A percentile compares a stretch with the other conserved stretches of the same genome.
Evolutionary conservation across 2,888 invertebrate genomes (phyloP).

Genomic region (Noctua comes): DNA sequence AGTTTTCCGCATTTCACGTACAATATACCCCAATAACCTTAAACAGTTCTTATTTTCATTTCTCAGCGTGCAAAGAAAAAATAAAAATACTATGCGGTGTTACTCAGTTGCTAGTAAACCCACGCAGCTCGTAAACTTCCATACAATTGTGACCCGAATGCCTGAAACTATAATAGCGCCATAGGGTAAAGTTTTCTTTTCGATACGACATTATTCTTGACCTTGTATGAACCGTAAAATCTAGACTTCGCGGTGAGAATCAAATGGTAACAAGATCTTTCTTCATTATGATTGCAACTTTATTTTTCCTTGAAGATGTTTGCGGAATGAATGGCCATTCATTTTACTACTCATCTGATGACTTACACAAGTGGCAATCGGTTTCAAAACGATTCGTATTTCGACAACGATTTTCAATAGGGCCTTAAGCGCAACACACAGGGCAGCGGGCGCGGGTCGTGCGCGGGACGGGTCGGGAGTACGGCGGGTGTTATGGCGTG

Average conservation of each 20-base stretch:
- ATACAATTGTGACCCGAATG: slow-evolving; percentile 32
- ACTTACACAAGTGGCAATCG: background rate
- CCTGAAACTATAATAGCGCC: slow-evolving; percentile 16
- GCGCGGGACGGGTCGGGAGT: background rate
- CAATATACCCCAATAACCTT: background rate
- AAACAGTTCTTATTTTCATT: background rate
- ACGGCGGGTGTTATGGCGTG: background rate
- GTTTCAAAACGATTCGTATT: background rate
- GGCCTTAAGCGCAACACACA: too few relatives aligned
- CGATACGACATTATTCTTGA: slow-evolving; percentile 23
- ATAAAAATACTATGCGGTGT: slow-evolving; percentile 3
- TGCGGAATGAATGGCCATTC: background rate
- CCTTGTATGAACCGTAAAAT: slow-evolving; percentile 12
- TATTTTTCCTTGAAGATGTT: background rate
- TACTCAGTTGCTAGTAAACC: slow-evolving; percentile 20
- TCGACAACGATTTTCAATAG: too few relatives aligned
- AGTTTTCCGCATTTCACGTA: background rate
- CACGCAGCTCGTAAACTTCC: slow-evolving; percentile 31
- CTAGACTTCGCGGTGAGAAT: background rate
- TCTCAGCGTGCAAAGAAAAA: background rate
- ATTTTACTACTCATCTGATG: background rate
- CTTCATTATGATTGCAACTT: background rate
- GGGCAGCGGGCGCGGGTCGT: too few relatives aligned
- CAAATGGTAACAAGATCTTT: background rate
- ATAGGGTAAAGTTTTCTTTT: slow-evolving; percentile 22